These are phyloP conservation scores for Synanceia verrucosa DNA, from an alignment of 2,797 vertebrate species.

Conservation along the genomic window DNA sequence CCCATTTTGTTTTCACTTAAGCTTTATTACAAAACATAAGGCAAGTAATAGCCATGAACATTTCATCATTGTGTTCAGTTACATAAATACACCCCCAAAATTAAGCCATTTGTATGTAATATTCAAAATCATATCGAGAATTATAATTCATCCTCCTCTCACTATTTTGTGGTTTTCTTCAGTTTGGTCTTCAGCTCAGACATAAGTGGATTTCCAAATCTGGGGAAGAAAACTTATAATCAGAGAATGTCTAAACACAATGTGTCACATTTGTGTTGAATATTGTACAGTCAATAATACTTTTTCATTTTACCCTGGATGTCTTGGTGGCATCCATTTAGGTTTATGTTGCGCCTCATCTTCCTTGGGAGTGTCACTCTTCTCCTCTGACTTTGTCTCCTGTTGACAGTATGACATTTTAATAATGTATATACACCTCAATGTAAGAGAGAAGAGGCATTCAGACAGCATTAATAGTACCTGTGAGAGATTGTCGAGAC, in stretches of 20 bases:
- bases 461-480: constrained; percentile 23
- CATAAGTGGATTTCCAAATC: constrained; percentile 82
- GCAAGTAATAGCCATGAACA: not conserved
- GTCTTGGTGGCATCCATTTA: constrained; percentile 79
- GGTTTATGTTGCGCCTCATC: constrained; percentile 60
- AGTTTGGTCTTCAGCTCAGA: constrained; percentile 83
- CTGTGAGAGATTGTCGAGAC: constrained; percentile 35
- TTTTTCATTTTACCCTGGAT: constrained; percentile 70
- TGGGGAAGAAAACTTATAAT: constrained; percentile 46
- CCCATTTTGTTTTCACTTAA: not conserved
- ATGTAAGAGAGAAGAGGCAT: not conserved
- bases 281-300: not conserved
- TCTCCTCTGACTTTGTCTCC: constrained; percentile 47
- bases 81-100: constrained; percentile 29
- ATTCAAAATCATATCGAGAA: constrained; percentile 12
- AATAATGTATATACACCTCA: not conserved
- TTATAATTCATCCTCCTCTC: constrained; percentile 23
- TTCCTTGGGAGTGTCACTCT: constrained; percentile 39
- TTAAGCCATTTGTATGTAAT: constrained; percentile 16
- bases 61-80: not conserved
- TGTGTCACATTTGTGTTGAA: not conserved
- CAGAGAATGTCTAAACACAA: not conserved
- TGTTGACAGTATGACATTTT: constrained; percentile 24
- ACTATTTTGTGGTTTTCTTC: constrained; percentile 78
- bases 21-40: constrained; percentile 47